Percentiles rank a stretch among this genome's conserved stretches.
Evolutionary conservation across 2,797 vertebrate species (phyloP).

Genomic region (Oreortyx pictus): DNA sequence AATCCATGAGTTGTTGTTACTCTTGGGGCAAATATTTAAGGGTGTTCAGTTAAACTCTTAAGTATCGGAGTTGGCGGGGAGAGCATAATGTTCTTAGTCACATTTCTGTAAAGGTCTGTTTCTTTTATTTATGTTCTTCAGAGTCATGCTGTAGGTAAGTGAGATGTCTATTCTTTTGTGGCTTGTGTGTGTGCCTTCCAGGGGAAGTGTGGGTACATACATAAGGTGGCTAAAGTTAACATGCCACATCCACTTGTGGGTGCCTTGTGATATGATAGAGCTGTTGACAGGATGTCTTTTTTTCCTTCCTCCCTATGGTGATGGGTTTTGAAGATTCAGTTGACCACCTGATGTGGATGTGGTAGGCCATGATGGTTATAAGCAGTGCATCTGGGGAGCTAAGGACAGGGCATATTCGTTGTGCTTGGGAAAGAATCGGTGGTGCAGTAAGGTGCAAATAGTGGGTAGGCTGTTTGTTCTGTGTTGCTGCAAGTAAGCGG

Average conservation of each 20-base stretch:
- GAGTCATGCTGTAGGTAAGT: not conserved
- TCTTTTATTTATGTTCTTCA: not conserved
- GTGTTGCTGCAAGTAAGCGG: not conserved
- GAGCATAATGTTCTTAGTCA: not conserved
- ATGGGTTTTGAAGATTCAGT: conserved; percentile 24
- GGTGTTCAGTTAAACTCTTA: not conserved
- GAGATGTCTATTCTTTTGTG: not conserved
- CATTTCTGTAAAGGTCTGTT: not conserved
- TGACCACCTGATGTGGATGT: conserved; percentile 33
- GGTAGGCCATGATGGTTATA: conserved; percentile 22
- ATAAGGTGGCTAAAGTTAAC: not conserved
- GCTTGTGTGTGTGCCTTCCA: not conserved
- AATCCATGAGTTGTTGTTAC: not conserved
- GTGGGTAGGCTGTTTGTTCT: not conserved
- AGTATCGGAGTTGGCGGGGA: not conserved
- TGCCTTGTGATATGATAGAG: not conserved
- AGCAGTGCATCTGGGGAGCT: not conserved
- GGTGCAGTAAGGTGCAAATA: not conserved
- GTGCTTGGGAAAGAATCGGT: not conserved
- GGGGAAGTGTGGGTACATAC: not conserved
- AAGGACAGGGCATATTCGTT: not conserved
- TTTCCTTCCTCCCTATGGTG: fast-evolving
- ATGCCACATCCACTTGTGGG: conserved; percentile 27
- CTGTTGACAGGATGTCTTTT: conserved; percentile 51
- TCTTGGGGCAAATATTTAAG: not conserved